Percentiles rank a stretch among this genome's conserved stretches.
These are phyloP conservation scores for Leptobrachium ailaonicum DNA, from an alignment of 2,113 vertebrate genomes.

Conservation along the genomic window DNA sequence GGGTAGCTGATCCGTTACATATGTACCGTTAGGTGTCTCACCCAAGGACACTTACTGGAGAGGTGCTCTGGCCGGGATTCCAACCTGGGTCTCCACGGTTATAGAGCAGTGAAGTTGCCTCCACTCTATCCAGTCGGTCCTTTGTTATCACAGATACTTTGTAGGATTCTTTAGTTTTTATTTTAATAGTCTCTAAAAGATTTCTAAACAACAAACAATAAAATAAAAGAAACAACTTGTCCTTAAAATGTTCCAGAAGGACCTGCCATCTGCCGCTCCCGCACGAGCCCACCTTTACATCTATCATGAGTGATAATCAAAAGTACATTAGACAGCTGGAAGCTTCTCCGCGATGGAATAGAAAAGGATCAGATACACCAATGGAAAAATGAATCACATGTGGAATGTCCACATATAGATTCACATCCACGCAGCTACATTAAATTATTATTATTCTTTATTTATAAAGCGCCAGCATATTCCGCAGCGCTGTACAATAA, in stretches of 20 bases:
- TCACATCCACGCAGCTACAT: slow-evolving; percentile 19
- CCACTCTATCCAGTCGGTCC: too few species aligned
- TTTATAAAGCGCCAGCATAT: too few species aligned
- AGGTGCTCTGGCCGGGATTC: too few species aligned
- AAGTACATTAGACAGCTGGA: slow-evolving; percentile 43
- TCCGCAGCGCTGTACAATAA: too few species aligned
- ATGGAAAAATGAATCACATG: slow-evolving; percentile 22
- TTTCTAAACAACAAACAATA: neutral
- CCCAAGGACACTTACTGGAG: too few species aligned
- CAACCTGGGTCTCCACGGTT: too few species aligned
- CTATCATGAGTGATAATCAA: slow-evolving; percentile 35
- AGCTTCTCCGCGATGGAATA: slow-evolving; percentile 19
- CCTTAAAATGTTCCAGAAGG: slow-evolving; percentile 33
- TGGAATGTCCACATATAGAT: slow-evolving; percentile 14
- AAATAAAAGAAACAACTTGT: slow-evolving; percentile 1
- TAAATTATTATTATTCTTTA: too few species aligned
- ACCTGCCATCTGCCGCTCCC: slow-evolving; percentile 25
- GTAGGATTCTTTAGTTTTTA: too few species aligned
- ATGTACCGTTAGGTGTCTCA: too few species aligned
- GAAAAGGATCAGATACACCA: slow-evolving; percentile 17
- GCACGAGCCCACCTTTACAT: slow-evolving; percentile 21
- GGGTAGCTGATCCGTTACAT: too few species aligned
- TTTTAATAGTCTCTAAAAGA: neutral
- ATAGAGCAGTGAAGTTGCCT: too few species aligned
- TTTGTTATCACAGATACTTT: too few species aligned